Evolutionary conservation across 2,888 invertebrate species (phyloP).

Genomic region (Trissoscelio sp.): DNA sequence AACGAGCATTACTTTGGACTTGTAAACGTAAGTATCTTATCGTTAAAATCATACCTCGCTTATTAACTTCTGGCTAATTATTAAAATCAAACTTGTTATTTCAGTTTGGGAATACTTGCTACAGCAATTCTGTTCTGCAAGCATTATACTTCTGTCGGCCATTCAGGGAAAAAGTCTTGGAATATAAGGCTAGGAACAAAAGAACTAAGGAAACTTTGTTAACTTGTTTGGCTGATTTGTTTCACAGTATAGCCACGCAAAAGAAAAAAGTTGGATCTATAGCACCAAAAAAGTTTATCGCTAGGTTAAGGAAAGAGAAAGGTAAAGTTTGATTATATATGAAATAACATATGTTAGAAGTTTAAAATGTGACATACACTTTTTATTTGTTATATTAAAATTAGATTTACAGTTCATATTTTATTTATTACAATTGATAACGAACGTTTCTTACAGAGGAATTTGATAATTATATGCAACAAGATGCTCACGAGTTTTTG

Average conservation of each 20-base stretch:
- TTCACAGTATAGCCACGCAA: conserved; percentile 99
- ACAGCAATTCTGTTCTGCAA: conserved; percentile 99
- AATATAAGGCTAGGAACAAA: conserved; percentile 98
- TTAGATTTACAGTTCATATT: too few relatives aligned
- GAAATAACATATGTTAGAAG: not conserved
- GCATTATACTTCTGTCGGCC: conserved; percentile 99
- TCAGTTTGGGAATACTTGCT: conserved; percentile 99
- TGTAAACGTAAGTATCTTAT: conserved; percentile 93
- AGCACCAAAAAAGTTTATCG: conserved; percentile 99
- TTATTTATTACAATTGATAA: too few relatives aligned
- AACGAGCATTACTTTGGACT: conserved; percentile 99
- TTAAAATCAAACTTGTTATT: conserved; percentile 11
- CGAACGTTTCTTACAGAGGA: conserved; percentile 92
- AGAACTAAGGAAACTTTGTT: conserved; percentile 98
- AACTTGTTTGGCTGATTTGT: conserved; percentile 98
- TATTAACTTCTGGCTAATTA: too few relatives aligned
- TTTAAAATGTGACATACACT: not conserved
- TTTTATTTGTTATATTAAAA: not conserved
- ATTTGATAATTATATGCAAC: conserved; percentile 99
- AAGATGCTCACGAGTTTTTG: conserved; percentile 99
- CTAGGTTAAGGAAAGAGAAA: conserved; percentile 98
- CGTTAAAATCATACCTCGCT: conserved; percentile 34
- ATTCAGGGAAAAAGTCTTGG: conserved; percentile 98
- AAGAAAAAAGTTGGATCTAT: conserved; percentile 99
- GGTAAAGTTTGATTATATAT: conserved; percentile 84